Evolutionary conservation across 2,888 invertebrate genomes (phyloP), one percentile per base, ranked within the genome.

Genomic region (Drosophila monieri): DNA sequence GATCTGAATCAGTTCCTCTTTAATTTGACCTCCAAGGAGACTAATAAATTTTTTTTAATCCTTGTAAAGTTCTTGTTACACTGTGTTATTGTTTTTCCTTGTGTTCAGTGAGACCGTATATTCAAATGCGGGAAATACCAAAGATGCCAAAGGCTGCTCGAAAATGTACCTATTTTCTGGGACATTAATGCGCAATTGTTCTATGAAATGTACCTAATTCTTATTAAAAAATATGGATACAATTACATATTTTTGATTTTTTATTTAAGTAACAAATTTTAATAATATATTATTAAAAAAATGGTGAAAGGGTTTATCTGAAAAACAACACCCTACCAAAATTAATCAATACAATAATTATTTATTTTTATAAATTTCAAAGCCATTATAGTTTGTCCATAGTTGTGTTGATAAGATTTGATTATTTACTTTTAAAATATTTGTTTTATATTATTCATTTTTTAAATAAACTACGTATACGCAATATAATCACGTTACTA

Each of bases 1-100:
- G 14, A 14, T n/a, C 6, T 35, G 14, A 12, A 3, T 9, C 3
- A 18, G 9, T 41, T 9, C 9, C 39, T 18, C 9, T 4, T 3
- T 1, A 18, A 41, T 8, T 14, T n/a, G 1, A 6, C n/a, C 14
- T 0, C 10, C 18, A 3, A 41, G 18, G 4, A 41, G 6, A 4
- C 18, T n/a, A 35, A 14, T 35, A 6, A 6, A 6, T 14, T 43
- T 21, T 43, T 21, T 43, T 21, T 5, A 43, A 21, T 21, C 12
- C 21, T 18, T 12, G 18, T 18, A 18, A 43, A 12, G 5, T 21
- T 21, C 21, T 43, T 12, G 21, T 12, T 6, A 43, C 12, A 64
- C 47, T 10, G 32, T 14, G 43, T 64, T 66, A 14, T 66, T 66
- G 65, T 65, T 65, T 52, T 60, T 60, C 54, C 39, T 46, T 56